Evolutionary conservation across 2,113 vertebrate genomes (phyloP), one percentile per base, ranked within the genome.

Genomic region (Nanorana parkeri): DNA sequence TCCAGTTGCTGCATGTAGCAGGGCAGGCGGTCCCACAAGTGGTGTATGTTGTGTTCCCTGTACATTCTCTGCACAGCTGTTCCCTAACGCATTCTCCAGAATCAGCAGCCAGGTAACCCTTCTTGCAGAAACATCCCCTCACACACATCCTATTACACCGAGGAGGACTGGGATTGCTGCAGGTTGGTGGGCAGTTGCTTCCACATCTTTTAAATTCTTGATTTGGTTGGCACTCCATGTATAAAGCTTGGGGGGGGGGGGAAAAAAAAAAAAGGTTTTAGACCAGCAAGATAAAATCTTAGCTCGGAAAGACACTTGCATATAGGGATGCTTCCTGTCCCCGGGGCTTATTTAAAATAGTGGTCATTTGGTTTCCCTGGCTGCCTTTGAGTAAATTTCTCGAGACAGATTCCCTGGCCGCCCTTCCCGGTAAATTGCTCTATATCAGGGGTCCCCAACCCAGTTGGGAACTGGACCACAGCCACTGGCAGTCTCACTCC

Each of bases 61-160:
- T 55, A 19, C 54, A 55, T 11, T 11, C 11, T 19, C 19, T 19
- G 19, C 54, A 55, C 54, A 55, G 11, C 19, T 55, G 54, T 19
- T 55, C 11, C n/a, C 17, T 17, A n/a, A 64, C 23, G 3, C 61
- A 64, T 6, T 8, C 20, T 51, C 61, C n/a, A 7, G 15, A 15
- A 24, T 24, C 68, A 23, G 47, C 41, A 20, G 41, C 36, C 21
- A 69, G 8, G 17, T 52, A 52, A 8, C n/a, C 68, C 5, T 69
- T 41, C 16, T 47, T 69, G 68, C 68, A 69, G 68, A 69, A 69
- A 20, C 68, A 69, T 36, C 68, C 68, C 32, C 20, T 3, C 20
- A 52, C 68, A 24, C 68, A 69, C 6, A 21, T 4, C 29, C 32
- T n/a, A 10, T 6, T 36, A 13, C 28, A 41, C 4, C 29, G 5